These are phyloP conservation scores for Sinocyclocheilus anshuiensis DNA, from an alignment of 2,113 vertebrate genomes.

Conservation along the genomic window DNA sequence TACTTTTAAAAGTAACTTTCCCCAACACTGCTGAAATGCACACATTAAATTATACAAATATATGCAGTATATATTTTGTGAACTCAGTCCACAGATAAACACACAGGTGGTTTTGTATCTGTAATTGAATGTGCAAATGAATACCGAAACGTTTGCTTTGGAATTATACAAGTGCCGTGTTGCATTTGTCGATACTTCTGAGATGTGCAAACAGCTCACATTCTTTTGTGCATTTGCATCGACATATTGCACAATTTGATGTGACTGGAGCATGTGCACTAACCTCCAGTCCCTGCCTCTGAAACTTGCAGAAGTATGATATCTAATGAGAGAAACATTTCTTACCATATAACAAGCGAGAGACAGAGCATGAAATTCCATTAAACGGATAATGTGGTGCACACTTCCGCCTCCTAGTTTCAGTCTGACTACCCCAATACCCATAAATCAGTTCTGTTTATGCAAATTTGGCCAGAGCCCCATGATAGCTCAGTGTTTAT, in stretches of 20 bases:
- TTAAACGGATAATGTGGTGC: constrained; percentile 23
- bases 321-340: constrained; percentile 28
- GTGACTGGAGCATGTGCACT: background rate
- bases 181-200: background rate
- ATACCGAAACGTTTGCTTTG: background rate
- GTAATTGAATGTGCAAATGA: background rate
- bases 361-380: constrained; percentile 38
- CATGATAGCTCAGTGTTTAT: constrained; percentile 22
- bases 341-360: constrained; percentile 22
- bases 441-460: constrained; percentile 33
- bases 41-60: background rate
- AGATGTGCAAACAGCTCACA: background rate
- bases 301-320: background rate
- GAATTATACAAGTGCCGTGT: background rate
- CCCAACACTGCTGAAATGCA: too few species aligned
- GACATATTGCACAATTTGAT: background rate
- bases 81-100: background rate
- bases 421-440: background rate
- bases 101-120: background rate
- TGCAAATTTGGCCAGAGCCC: background rate
- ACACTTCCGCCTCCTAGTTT: constrained; percentile 15
- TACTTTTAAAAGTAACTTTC: too few species aligned
- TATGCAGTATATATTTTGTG: too few species aligned
- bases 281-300: background rate
- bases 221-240: background rate